Evolutionary conservation across 2,888 invertebrate species (phyloP), one percentile per base, ranked within the genome.

Genomic region (Ormia ochracea): DNA sequence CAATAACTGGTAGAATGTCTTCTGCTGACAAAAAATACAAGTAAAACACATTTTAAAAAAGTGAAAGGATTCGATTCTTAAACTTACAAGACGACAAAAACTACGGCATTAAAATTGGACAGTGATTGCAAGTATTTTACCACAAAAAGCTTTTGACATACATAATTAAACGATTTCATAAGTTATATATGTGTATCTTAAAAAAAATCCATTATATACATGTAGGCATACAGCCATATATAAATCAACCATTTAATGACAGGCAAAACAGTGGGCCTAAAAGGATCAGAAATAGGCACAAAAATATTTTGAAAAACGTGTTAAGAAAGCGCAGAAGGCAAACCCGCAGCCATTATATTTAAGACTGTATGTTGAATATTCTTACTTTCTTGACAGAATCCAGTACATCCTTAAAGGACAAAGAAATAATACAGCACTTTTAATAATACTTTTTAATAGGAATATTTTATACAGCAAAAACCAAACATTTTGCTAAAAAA

Each of bases 61-160:
- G 79, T 75, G 79, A 79, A 79, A 79, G 79, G 79, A 79, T 54
- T 54, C 28, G 33, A 70, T 79, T 75, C 65, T 70, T 7, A 43
- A 17, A 14, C 4, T n/a, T 14, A 52, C 17, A 2, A 21, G 43
- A 63, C 63, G 6, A 1, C 43, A 65, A 48, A 61, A 69, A 65
- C 65, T 52, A 58, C 59, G 63, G 43, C 68, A 52, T 28, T 21
- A 58, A 74, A 69, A 79, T 19, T 52, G 3, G 21, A 58, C 54
- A 59, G 36, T 65, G 70, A 70, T 74, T 74, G 58, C 43, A 17
- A 56, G 61, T 68, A 61, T 43, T 45, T 68, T 54, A 31, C n/a
- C 3, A 9, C 36, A 45, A 45, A 14, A 7, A n/a, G 26, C 65
- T 72, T 61, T 28, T 17, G 7, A 43, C 19, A 63, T 31, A 38